A percentile compares a stretch with the other conserved stretches of the same genome.
Conservation (phyloP, 2,888 invertebrate genomes). For the Hesperia comma region DNA sequence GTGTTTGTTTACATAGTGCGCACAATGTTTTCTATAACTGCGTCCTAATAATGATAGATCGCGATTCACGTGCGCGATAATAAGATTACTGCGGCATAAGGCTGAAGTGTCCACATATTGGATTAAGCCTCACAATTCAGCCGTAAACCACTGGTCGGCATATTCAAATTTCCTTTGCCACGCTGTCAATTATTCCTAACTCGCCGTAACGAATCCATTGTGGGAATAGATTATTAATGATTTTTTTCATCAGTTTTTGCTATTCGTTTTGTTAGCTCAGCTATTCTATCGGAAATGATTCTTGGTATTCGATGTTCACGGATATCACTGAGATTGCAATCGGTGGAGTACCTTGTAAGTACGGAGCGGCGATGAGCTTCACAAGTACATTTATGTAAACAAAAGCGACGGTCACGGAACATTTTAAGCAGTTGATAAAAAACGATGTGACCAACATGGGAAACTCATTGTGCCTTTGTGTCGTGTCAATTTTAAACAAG, state of each 20-base stretch:
- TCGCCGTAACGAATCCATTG: constrained; percentile 30
- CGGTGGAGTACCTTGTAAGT: neutral
- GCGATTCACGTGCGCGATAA: constrained; percentile 50
- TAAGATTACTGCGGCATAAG: constrained; percentile 50
- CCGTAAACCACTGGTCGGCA: constrained; percentile 24
- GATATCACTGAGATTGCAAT: constrained; percentile 13
- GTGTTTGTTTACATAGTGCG: neutral
- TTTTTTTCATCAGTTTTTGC: constrained; percentile 25
- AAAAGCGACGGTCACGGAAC: too few relatives aligned
- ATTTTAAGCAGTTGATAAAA: too few relatives aligned
- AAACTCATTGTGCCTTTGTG: too few relatives aligned
- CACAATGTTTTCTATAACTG: neutral
- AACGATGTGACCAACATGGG: too few relatives aligned
- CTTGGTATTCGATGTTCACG: constrained; percentile 16
- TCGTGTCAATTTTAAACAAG: too few relatives aligned
- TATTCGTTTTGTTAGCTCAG: constrained; percentile 31
- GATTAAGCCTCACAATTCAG: constrained; percentile 42
- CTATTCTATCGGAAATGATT: constrained; percentile 27
- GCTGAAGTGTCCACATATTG: constrained; percentile 48
- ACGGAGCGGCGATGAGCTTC: neutral
- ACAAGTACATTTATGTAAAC: neutral
- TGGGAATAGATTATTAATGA: constrained; percentile 16
- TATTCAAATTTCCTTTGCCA: constrained; percentile 43
- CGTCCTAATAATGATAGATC: constrained; percentile 29
- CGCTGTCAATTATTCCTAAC: constrained; percentile 33